phyloP scores from a whole-genome alignment of 2,797 vertebrate genomes.

The Bradypus variegatus region DNA sequence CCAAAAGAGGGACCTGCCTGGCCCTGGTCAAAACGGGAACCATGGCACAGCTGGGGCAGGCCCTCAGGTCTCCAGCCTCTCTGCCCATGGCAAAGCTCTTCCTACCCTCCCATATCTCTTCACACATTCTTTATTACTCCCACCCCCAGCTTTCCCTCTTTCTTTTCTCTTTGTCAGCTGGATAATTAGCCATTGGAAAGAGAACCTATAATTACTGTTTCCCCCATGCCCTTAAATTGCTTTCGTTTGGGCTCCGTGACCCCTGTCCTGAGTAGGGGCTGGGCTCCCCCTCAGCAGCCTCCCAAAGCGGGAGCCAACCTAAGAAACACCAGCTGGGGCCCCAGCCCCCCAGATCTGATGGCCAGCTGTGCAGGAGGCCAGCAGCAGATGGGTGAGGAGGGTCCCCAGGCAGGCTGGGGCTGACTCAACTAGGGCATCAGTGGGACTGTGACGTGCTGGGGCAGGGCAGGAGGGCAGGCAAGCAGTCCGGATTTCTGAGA shows the following conservation, averaged over 20 bases:
- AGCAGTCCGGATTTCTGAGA: constrained; percentile 37
- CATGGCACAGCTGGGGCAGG: background rate
- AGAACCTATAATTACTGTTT: constrained; percentile 47
- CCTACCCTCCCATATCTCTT: background rate
- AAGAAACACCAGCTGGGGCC: constrained; percentile 46
- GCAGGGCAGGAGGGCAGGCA: constrained; percentile 37
- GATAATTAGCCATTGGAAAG: constrained; percentile 56
- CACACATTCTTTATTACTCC: constrained; percentile 24
- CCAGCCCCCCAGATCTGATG: background rate
- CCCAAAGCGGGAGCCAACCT: constrained; percentile 22
- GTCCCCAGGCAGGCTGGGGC: background rate
- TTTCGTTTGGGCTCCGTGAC: constrained; percentile 49
- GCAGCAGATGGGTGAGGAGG: constrained; percentile 42
- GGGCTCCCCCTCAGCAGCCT: constrained; percentile 6
- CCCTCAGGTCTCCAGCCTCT: background rate
- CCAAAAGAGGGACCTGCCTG: background rate
- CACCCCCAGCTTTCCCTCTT: constrained; percentile 8
- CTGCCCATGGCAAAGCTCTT: background rate
- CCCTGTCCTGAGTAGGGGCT: constrained; percentile 28
- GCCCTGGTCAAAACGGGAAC: background rate
- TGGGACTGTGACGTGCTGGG: constrained; percentile 22
- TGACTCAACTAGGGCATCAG: constrained; percentile 38
- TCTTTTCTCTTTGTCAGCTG: constrained; percentile 47
- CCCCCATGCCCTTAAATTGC: constrained; percentile 36
- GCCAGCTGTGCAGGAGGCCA: constrained; percentile 29